Percentiles rank a stretch among this genome's conserved stretches.
These are phyloP conservation scores for Hippocampus guttulatus DNA, from an alignment of 2,113 vertebrate genomes.

Conservation along the genomic window DNA sequence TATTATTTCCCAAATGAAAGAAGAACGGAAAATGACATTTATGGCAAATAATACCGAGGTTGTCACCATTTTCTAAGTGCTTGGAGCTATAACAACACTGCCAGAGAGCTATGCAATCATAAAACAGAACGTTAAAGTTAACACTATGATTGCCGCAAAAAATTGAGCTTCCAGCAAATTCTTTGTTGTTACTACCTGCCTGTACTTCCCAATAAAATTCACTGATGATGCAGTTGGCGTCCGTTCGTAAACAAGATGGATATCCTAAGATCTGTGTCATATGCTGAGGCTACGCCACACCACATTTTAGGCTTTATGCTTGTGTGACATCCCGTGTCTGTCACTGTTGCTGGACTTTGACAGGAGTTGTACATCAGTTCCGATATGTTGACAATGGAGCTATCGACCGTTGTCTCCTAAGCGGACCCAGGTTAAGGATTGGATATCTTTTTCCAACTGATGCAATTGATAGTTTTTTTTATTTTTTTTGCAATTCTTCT, in stretches of 20 bases:
- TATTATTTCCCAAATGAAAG: neutral
- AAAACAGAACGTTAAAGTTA: neutral
- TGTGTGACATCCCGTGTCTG: slow-evolving; percentile 41
- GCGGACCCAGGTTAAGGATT: slow-evolving; percentile 22
- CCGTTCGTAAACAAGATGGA: slow-evolving; percentile 64
- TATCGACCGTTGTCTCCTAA: slow-evolving; percentile 30
- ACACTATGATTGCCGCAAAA: neutral
- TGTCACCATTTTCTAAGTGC: neutral
- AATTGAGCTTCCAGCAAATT: neutral
- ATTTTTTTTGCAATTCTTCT: too few species aligned
- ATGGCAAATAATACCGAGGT: neutral
- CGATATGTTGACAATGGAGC: slow-evolving; percentile 54
- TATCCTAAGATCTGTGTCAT: slow-evolving; percentile 39
- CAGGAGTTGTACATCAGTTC: slow-evolving; percentile 64
- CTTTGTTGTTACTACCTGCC: slow-evolving; percentile 20
- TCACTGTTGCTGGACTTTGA: slow-evolving; percentile 41
- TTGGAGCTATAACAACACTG: too few species aligned
- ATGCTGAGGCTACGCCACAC: slow-evolving; percentile 46
- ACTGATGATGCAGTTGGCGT: slow-evolving; percentile 4
- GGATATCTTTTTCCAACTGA: slow-evolving; percentile 8
- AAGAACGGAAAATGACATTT: neutral
- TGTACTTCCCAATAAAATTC: slow-evolving; percentile 32
- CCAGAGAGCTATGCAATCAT: neutral
- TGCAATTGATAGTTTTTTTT: too few species aligned
- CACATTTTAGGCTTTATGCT: slow-evolving; percentile 56